Evolutionary conservation across 2,888 invertebrate species (phyloP), one percentile per base, ranked within the genome.

Genomic region (Tortrix viridana): DNA sequence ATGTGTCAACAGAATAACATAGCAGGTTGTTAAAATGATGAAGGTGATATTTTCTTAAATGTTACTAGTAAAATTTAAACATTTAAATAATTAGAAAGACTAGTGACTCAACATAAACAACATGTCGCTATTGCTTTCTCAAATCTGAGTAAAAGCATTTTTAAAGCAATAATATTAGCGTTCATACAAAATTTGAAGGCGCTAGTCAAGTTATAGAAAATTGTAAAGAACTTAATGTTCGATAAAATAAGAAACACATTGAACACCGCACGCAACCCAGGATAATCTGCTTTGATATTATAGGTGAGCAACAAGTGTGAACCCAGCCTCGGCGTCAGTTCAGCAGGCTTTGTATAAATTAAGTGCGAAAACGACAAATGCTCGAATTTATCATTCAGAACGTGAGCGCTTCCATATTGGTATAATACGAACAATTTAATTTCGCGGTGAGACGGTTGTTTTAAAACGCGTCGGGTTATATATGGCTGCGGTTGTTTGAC

Each of bases 331-430:
- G 43, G 14, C 41, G 50, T 49, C 60, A 43, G 46, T 48, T 18
- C 48, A 49, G 37, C 61, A 23, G 63, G 65, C 71, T 81, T 81
- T 85, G 84, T 86, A 81, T 85, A 86, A 87, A 88, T 88, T 86
- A 86, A 84, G 79, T 73, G 75, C 67, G 76, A 75, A 76, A 71
- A 68, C 75, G 80, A 85, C 81, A 87, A 86, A 84, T 86, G 79
- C 81, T 79, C 76, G 81, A 85, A 87, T 88, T 82, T 86, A 87
- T 87, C 81, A 84, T 76, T 71, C 70, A 76, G 76, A 77, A 37
- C 82, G 81, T 80, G 82, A 71, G 70, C 46, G 60, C 52, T 56
- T 68, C 68, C 60, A 67, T 76, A 75, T 75, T 75, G 76, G 64
- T 46, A 62, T 55, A 60, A 56, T 68, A 53, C 64, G 62, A 32